Base-by-base conservation (phyloP, 1,140 invertebrate genomes). In the Mya arenaria region DNA sequence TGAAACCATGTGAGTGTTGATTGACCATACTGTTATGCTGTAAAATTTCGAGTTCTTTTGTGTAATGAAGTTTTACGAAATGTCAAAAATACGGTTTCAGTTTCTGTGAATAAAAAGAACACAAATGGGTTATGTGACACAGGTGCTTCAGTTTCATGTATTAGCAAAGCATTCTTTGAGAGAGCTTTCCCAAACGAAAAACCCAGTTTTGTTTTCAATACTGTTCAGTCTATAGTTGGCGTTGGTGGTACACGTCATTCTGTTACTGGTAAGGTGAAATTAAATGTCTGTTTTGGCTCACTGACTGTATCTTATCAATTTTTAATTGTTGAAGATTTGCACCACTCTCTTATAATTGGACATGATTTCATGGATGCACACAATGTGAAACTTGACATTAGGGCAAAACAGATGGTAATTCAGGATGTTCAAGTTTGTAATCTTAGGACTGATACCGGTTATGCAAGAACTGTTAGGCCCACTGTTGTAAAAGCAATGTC, bases 71-170 rank as follows among this genome's bases (percentile, higher is more conserved):
- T n/a, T n/a, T n/a, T n/a, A n/a, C n/a, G n/a, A n/a, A n/a, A n/a
- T n/a, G n/a, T n/a, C n/a, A n/a, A 41, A 41, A 74, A 74, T 41
- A 74, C 56, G 19, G 56, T 74, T 4, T 6, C 0, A 17, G 72
- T 62, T 5, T 62, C 56, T 19, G n/a, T 62, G 8, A 74, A 74
- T 36, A 23, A 28, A 17, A 74, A 39, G 28, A 37, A 60, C 23
- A 74, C 72, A 6, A 74, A n/a, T 60, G 72, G 34, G 39, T 28
- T 74, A 8, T 58, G 52, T 62, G 72, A 74, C 48, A 74, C 72
- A 25, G 72, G 72, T 3, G 72, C 72, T 39, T 4, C 72, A 8
- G 36, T 74, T 6, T 72, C 48, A 6, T 58, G 72, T 36, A 25
- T 74, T 58, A 15, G 69, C 48, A 4, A 8, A 36, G 10, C 55